These are phyloP conservation scores for Ceratina australensis DNA, from an alignment of 1,140 invertebrate species.

Conservation along the genomic window DNA sequence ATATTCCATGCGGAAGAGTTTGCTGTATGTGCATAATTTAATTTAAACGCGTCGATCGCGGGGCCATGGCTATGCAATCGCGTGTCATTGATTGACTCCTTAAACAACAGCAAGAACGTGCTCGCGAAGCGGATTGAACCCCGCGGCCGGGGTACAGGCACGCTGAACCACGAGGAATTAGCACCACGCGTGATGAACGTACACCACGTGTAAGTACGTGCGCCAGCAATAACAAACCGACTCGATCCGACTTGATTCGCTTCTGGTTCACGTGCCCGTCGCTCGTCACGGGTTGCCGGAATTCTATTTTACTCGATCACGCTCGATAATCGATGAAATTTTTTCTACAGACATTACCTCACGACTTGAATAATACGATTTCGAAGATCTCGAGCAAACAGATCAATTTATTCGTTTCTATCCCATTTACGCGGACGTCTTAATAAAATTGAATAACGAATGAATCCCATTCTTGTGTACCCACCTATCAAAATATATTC, in stretches of 20 bases:
- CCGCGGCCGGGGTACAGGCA: not conserved
- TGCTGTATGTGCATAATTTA: not conserved
- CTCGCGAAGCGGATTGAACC: not conserved
- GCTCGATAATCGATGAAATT: not conserved
- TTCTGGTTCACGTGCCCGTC: not conserved
- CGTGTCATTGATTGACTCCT: slow-evolving; percentile 30
- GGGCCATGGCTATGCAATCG: not conserved
- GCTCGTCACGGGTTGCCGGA: not conserved
- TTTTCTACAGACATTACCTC: not conserved
- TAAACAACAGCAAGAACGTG: slow-evolving; percentile 23
- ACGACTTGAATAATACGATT: too few relatives aligned
- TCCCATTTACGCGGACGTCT: too few relatives aligned
- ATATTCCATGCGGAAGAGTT: not conserved
- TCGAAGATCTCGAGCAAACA: too few relatives aligned
- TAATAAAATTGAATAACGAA: too few relatives aligned
- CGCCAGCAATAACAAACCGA: slow-evolving; percentile 1
- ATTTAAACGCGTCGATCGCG: not conserved
- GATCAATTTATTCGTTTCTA: too few relatives aligned
- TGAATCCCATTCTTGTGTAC: too few relatives aligned
- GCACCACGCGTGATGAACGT: not conserved
- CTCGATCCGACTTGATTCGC: slow-evolving; percentile 6
- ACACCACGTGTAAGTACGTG: not conserved
- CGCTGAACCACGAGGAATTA: not conserved
- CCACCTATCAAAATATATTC: too few relatives aligned
- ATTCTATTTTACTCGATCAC: not conserved